Conservation (phyloP, 2,113 vertebrate species). For the Notothenia rossii region DNA sequence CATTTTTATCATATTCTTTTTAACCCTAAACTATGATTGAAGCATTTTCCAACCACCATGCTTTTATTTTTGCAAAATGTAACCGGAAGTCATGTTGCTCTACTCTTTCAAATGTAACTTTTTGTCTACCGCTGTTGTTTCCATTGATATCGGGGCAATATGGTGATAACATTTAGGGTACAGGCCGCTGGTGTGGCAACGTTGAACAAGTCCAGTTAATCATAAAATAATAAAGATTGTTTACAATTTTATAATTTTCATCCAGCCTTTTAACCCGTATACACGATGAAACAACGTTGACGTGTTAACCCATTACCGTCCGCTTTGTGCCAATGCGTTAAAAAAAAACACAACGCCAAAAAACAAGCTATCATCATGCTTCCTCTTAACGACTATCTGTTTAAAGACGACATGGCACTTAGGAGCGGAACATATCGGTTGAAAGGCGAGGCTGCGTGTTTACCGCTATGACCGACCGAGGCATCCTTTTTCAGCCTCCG, state of each 20-base stretch:
- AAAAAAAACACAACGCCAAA: conserved; percentile 15
- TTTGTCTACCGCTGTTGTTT: not conserved
- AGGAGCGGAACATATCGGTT: not conserved
- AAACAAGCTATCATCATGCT: not conserved
- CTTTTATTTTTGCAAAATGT: conserved; percentile 37
- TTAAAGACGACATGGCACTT: accelerated
- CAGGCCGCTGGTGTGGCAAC: conserved; percentile 35
- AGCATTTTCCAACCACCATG: not conserved
- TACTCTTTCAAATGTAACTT: accelerated
- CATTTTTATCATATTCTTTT: not conserved
- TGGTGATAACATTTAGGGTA: not conserved
- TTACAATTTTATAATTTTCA: not conserved
- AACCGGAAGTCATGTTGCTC: not conserved
- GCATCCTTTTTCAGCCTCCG: conserved; percentile 39
- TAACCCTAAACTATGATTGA: not conserved
- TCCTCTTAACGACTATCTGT: too few relatives aligned
- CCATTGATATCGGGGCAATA: conserved; percentile 34
- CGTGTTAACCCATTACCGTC: conserved; percentile 7
- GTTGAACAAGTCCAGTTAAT: too few relatives aligned
- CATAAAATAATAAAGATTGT: not conserved
- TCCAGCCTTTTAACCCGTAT: not conserved
- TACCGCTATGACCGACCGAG: conserved; percentile 11
- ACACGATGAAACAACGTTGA: not conserved
- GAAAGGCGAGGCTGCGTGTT: not conserved
- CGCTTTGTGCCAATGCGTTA: conserved; percentile 35